These are phyloP conservation scores for Agriotes lineatus DNA, from an alignment of 2,888 invertebrate genomes.

Conservation along the genomic window DNA sequence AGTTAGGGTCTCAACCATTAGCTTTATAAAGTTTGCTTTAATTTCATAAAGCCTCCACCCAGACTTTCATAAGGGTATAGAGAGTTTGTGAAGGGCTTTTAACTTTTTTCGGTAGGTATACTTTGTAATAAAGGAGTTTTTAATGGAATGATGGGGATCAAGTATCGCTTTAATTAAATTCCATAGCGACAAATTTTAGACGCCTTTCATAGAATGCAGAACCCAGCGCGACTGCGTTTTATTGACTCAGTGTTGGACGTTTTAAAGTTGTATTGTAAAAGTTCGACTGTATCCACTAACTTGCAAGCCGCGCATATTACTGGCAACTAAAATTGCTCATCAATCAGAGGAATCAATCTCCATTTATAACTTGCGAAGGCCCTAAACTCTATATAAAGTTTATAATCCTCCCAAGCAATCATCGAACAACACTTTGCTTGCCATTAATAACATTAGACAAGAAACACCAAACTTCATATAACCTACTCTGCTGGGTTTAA, in stretches of 20 bases:
- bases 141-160: conserved; percentile 35
- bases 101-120: conserved; percentile 31
- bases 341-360: conserved; percentile 31
- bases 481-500: no score
- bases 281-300: not conserved
- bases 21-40: conserved; percentile 50
- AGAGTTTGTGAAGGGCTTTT: conserved; percentile 35
- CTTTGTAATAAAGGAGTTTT: conserved; percentile 32
- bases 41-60: conserved; percentile 43
- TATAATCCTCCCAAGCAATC: conserved; percentile 33
- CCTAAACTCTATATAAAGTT: conserved; percentile 18
- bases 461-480: not conserved
- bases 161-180: conserved; percentile 36
- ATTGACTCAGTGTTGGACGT: not conserved
- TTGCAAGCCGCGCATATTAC: not conserved
- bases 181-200: conserved; percentile 26
- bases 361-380: conserved; percentile 30
- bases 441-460: conserved; percentile 34
- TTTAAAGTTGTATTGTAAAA: not conserved
- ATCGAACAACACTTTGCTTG: conserved; percentile 31
- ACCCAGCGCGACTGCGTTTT: not conserved
- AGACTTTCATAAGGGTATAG: conserved; percentile 34
- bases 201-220: conserved; percentile 16
- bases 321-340: conserved; percentile 13
- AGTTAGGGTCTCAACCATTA: conserved; percentile 47